Base-by-base conservation (phyloP, 37 sponge, comb jelly and placozoan genomes). In the Theonella swinhoei region DNA sequence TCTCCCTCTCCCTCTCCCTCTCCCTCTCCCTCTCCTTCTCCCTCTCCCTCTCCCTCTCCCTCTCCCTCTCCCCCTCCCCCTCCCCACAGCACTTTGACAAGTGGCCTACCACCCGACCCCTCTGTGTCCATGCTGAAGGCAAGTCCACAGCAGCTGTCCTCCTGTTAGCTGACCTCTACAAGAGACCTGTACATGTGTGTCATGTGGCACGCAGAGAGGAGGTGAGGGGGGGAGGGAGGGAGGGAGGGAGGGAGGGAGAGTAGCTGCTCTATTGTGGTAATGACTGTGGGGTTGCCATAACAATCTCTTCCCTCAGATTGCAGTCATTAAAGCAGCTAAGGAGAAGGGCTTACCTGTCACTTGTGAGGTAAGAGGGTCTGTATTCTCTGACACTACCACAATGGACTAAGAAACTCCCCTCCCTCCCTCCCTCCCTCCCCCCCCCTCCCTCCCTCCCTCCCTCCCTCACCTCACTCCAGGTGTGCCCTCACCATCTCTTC, bases 401-500 rank as follows among this genome's bases (percentile, higher is more conserved):
- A n/a, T n/a, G n/a, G n/a, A n/a, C n/a, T n/a, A n/a, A n/a, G n/a
- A n/a, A n/a, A n/a, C n/a, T n/a, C n/a, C n/a, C n/a, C n/a, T n/a
- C n/a, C n/a, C n/a, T n/a, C n/a, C n/a, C n/a, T n/a, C n/a, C n/a
- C n/a, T n/a, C n/a, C n/a, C n/a, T n/a, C n/a, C n/a, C n/a, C n/a
- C n/a, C n/a, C n/a, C n/a, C n/a, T n/a, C n/a, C n/a, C n/a, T n/a
- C n/a, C n/a, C n/a, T n/a, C n/a, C n/a, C n/a, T n/a, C 24, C 24
- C 61, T 30, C 77, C 32, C 77, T 47, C 54, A 47, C 14, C 54
- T 47, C 54, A 17, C n/a, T n/a, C n/a, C 54, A 17, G 29, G 99
- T 94, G 38, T 84, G 90, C 76, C 99, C 99, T 33, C 99, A 98
- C 68, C 99, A 98, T 65, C 82, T 98, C 72, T 98, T 98, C 90